These are phyloP conservation scores for Formica selysi DNA, from an alignment of 1,140 invertebrate genomes.

Conservation along the genomic window DNA sequence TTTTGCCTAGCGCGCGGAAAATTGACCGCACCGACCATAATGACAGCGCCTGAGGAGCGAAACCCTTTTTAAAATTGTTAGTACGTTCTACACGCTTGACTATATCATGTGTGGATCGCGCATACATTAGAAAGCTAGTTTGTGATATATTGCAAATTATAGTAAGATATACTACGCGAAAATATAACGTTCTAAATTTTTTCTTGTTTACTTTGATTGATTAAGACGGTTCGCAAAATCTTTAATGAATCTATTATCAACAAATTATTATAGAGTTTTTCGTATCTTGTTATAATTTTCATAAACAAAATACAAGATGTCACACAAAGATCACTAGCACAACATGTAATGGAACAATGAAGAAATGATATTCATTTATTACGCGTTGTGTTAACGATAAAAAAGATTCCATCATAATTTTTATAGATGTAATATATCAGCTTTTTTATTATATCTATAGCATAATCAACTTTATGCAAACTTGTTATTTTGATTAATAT, in stretches of 20 bases:
- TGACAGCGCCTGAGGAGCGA: slow-evolving; percentile 8
- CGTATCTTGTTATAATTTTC: too few species aligned
- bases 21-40: slow-evolving; percentile 13
- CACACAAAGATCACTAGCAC: too few species aligned
- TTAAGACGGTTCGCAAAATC: neutral
- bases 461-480: too few species aligned
- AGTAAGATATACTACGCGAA: neutral
- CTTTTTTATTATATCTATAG: too few species aligned
- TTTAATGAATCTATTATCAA: too few species aligned
- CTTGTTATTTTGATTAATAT: too few species aligned
- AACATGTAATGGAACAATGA: neutral
- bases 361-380: slow-evolving; percentile 16
- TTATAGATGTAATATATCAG: neutral
- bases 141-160: neutral
- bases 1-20: slow-evolving; percentile 14
- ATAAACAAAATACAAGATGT: too few species aligned
- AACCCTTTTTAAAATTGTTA: slow-evolving; percentile 40
- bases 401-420: slow-evolving; percentile 1
- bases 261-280: too few species aligned
- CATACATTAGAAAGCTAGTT: slow-evolving; percentile 50
- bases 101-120: slow-evolving; percentile 35
- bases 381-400: neutral
- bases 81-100: slow-evolving; percentile 5
- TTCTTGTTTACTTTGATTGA: slow-evolving; percentile 1
- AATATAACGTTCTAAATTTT: slow-evolving; percentile 31